These are phyloP conservation scores for Cyphomyrmex costatus DNA, from an alignment of 1,140 invertebrate genomes.

Conservation along the genomic window DNA sequence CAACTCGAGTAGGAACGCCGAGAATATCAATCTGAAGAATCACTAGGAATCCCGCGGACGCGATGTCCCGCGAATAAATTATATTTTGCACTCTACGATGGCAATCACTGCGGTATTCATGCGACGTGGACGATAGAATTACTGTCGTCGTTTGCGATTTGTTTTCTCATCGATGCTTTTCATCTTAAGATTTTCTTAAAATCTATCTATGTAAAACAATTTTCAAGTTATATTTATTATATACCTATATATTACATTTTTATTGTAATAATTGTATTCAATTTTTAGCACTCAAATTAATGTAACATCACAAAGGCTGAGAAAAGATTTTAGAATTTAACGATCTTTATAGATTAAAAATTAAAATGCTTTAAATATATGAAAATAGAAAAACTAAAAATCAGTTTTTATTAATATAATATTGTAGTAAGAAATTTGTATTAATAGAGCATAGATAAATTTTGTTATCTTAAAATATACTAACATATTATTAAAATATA, in stretches of 20 bases:
- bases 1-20: constrained; percentile 62
- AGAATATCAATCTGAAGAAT: constrained; percentile 82
- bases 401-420: neutral
- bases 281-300: neutral
- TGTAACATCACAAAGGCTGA: neutral
- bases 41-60: constrained; percentile 64
- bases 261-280: neutral
- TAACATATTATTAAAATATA: constrained; percentile 1
- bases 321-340: neutral
- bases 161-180: constrained; percentile 31
- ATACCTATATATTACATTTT: neutral
- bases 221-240: neutral
- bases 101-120: constrained; percentile 84
- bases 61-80: constrained; percentile 80
- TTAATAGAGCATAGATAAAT: neutral
- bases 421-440: neutral
- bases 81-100: constrained; percentile 81
- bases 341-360: neutral
- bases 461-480: neutral
- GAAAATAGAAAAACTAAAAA: neutral
- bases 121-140: constrained; percentile 68
- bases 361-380: neutral
- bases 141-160: constrained; percentile 52
- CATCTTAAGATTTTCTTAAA: neutral
- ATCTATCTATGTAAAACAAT: constrained; percentile 11